These are phyloP conservation scores for Pinctada fucata DNA, from an alignment of 2,888 invertebrate species.

Conservation along the genomic window DNA sequence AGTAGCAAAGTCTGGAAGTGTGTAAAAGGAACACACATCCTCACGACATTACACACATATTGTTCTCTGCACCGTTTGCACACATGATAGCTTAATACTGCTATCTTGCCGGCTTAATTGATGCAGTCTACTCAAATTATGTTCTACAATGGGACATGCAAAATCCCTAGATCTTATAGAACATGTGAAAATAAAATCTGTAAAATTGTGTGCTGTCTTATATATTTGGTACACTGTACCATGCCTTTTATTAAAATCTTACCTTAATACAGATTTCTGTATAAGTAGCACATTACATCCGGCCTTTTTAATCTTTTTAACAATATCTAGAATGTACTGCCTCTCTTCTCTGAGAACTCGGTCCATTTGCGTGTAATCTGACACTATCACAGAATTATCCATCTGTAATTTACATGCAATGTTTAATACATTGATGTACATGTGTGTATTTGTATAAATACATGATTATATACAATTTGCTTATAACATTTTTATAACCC, in stretches of 20 bases:
- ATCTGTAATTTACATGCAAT: constrained; percentile 68
- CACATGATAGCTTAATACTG: neutral
- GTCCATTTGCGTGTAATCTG: constrained; percentile 99
- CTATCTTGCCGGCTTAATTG: neutral
- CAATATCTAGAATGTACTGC: constrained; percentile 97
- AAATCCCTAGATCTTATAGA: neutral
- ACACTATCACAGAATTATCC: constrained; percentile 84
- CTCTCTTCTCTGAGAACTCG: constrained; percentile 98
- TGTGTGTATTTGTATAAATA: too few relatives aligned
- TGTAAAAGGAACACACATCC: neutral
- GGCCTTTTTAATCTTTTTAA: constrained; percentile 98
- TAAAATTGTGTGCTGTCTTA: too few relatives aligned
- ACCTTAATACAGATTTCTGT: constrained; percentile 88
- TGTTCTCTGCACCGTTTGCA: neutral
- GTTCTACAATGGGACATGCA: neutral
- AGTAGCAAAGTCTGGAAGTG: too few relatives aligned
- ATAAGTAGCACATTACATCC: constrained; percentile 98
- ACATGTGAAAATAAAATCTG: too few relatives aligned
- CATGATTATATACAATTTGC: too few relatives aligned
- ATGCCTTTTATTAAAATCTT: constrained; percentile 36
- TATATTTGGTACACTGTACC: too few relatives aligned
- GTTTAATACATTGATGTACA: too few relatives aligned
- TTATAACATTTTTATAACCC: too few relatives aligned
- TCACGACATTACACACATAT: neutral
- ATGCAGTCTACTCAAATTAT: neutral